Conservation (phyloP, 2,113 vertebrate genomes). For the Epinephelus lanceolatus region DNA sequence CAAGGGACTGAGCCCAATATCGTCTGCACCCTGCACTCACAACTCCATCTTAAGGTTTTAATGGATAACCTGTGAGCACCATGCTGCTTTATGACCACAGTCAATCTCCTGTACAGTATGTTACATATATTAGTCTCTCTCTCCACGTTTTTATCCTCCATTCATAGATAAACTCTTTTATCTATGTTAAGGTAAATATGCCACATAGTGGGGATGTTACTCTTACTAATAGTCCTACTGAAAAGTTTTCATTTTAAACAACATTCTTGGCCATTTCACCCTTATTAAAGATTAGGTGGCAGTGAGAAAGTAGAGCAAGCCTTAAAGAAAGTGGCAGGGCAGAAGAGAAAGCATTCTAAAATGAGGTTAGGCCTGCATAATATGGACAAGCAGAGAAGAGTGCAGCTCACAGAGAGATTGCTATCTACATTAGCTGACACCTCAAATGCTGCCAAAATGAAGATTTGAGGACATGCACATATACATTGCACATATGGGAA, state of each 20-base stretch:
- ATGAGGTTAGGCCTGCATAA: conserved; percentile 30
- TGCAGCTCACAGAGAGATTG: conserved; percentile 47
- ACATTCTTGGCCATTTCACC: conserved; percentile 33
- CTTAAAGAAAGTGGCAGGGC: conserved; percentile 6
- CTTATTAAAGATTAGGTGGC: conserved; percentile 36
- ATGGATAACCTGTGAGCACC: conserved; percentile 52
- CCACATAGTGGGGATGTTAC: conserved; percentile 17
- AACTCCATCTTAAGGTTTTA: conserved; percentile 40
- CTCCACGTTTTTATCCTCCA: neutral
- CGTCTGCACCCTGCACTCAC: conserved; percentile 14
- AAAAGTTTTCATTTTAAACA: conserved; percentile 46
- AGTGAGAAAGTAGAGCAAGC: neutral
- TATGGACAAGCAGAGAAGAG: conserved; percentile 44
- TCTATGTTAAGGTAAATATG: conserved; percentile 24
- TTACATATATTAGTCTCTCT: conserved; percentile 30
- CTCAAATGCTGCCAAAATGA: conserved; percentile 36
- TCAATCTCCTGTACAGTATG: conserved; percentile 22
- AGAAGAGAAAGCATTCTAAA: conserved; percentile 8
- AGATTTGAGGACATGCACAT: conserved; percentile 24
- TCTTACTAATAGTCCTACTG: conserved; percentile 8
- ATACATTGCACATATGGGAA: conserved; percentile 24
- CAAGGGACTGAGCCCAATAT: conserved; percentile 30
- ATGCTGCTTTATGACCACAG: conserved; percentile 37
- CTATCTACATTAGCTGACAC: conserved; percentile 45
- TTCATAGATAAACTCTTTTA: conserved; percentile 22